These are phyloP conservation scores for Ondatra zibethicus DNA, from an alignment of 2,113 vertebrate species.

Conservation along the genomic window DNA sequence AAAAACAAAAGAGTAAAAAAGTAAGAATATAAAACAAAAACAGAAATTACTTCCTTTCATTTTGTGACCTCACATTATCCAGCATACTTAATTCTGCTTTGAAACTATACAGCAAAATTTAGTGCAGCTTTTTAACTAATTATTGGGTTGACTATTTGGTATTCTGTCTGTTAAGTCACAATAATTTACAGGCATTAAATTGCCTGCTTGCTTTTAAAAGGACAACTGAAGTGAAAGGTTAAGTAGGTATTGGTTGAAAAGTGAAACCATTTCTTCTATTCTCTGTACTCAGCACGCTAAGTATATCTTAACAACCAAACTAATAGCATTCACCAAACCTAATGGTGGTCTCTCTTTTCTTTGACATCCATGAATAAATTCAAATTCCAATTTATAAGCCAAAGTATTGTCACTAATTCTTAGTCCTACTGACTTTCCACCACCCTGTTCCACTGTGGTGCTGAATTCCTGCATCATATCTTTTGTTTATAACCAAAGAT, in stretches of 20 bases:
- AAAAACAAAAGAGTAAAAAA: too few species aligned
- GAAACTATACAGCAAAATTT: constrained; percentile 42
- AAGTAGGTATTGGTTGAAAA: constrained; percentile 18
- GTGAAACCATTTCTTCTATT: neutral
- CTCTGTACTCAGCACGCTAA: neutral
- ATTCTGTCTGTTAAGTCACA: constrained; percentile 27
- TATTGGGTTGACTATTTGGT: neutral
- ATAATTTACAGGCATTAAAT: constrained; percentile 14
- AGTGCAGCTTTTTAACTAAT: constrained; percentile 12
- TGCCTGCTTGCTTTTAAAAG: neutral
- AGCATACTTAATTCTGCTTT: constrained; percentile 21
- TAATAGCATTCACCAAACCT: neutral
- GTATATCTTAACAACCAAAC: neutral
- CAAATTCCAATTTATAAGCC: neutral
- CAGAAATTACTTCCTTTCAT: neutral
- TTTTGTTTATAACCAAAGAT: neutral
- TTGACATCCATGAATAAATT: constrained; percentile 19
- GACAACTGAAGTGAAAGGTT: constrained; percentile 1
- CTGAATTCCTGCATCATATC: neutral
- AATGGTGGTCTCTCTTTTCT: neutral
- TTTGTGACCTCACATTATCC: neutral
- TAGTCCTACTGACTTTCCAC: neutral
- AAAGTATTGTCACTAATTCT: neutral
- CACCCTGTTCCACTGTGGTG: neutral
- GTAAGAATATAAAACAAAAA: too few species aligned